A percentile compares a stretch with the other conserved stretches of the same genome.
These are phyloP conservation scores for Sisyra terminalis DNA, from an alignment of 2,888 invertebrate species.

Conservation along the genomic window DNA sequence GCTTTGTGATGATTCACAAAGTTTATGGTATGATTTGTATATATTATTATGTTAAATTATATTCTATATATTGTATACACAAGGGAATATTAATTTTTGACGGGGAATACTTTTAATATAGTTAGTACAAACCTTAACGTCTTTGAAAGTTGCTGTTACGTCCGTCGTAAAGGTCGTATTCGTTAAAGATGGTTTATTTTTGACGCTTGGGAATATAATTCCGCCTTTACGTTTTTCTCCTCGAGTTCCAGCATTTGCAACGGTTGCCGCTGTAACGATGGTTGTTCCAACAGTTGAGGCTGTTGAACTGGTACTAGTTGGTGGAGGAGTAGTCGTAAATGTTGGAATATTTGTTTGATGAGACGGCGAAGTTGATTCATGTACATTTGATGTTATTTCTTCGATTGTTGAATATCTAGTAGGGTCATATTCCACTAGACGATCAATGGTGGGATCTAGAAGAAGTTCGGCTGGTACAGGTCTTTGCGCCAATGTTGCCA, in stretches of 20 bases:
- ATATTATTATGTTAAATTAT: too few species aligned
- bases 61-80: too few species aligned
- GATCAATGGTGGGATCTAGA: constrained; percentile 60
- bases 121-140: constrained; percentile 54
- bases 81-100: too few species aligned
- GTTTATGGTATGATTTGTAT: too few species aligned
- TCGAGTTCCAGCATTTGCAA: constrained; percentile 28
- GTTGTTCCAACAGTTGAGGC: constrained; percentile 13
- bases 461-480: constrained; percentile 60
- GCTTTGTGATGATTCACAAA: too few species aligned
- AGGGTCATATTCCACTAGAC: constrained; percentile 62
- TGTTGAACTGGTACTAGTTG: constrained; percentile 20
- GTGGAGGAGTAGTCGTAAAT: constrained; percentile 27
- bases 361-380: constrained; percentile 19
- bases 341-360: constrained; percentile 9
- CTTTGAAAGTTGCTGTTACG: constrained; percentile 56
- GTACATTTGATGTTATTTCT: constrained; percentile 3
- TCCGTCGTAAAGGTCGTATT: constrained; percentile 73
- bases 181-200: constrained; percentile 73
- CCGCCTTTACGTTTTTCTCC: constrained; percentile 45
- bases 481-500: constrained; percentile 57
- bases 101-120: neutral
- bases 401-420: constrained; percentile 12
- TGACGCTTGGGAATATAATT: constrained; percentile 80
- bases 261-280: constrained; percentile 14